Conservation (phyloP, 2,888 invertebrate genomes). For the Mechanitis mazaeus region DNA sequence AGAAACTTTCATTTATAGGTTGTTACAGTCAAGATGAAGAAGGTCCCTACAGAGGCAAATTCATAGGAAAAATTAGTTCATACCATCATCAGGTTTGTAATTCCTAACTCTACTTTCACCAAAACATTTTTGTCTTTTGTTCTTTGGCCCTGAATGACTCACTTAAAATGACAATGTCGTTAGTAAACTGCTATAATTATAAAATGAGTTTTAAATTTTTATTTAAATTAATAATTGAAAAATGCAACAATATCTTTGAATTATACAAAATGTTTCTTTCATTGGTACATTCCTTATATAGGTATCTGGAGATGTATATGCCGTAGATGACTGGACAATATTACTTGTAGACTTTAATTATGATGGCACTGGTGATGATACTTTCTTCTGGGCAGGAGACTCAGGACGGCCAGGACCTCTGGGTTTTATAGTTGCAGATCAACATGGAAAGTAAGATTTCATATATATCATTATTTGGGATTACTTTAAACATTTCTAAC, state of each 20-base stretch:
- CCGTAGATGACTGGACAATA: slow-evolving; percentile 90
- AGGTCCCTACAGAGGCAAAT: slow-evolving; percentile 86
- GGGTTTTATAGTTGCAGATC: slow-evolving; percentile 93
- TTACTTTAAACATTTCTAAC: too few species aligned
- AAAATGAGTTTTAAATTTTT: background rate
- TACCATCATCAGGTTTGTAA: slow-evolving; percentile 86
- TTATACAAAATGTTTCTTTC: background rate
- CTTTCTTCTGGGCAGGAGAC: slow-evolving; percentile 96
- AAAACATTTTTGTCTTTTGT: slow-evolving; percentile 10
- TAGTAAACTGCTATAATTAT: slow-evolving; percentile 8
- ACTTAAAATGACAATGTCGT: slow-evolving; percentile 12
- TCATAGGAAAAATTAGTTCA: slow-evolving; percentile 89
- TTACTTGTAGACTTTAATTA: slow-evolving; percentile 89
- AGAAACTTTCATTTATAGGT: slow-evolving; percentile 37
- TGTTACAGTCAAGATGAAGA: slow-evolving; percentile 78
- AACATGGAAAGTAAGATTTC: slow-evolving; percentile 83
- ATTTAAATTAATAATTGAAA: background rate
- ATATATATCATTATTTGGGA: background rate
- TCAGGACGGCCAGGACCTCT: slow-evolving; percentile 90
- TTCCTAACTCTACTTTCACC: slow-evolving; percentile 22
- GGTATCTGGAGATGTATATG: slow-evolving; percentile 92
- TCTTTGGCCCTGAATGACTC: slow-evolving; percentile 25
- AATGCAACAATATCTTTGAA: background rate
- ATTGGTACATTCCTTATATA: slow-evolving; percentile 40
- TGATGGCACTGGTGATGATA: slow-evolving; percentile 93